phyloP scores from a whole-genome alignment of 2,797 vertebrate species.

The Tragelaphus eurycerus region DNA sequence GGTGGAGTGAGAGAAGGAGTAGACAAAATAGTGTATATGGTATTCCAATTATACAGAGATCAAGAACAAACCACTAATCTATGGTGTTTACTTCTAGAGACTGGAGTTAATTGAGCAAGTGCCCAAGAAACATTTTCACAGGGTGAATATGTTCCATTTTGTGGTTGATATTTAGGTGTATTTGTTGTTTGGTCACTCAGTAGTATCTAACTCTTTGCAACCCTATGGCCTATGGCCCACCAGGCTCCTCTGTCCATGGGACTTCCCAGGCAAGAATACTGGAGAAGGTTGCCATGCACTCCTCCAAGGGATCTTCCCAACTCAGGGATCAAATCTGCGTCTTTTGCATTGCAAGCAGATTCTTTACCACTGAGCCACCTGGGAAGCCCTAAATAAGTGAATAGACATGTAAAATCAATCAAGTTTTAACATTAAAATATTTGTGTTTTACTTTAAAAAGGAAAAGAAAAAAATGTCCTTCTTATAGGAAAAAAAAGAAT shows the following conservation, averaged over 20 bases:
- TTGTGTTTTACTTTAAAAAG: background rate
- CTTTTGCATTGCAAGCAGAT: background rate
- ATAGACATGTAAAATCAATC: background rate
- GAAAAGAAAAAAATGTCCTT: background rate
- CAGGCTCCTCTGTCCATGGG: background rate
- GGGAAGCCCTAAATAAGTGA: background rate
- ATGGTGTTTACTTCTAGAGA: background rate
- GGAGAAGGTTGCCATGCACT: background rate
- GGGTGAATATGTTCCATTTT: rapidly evolving
- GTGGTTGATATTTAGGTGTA: background rate
- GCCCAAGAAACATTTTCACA: no score
- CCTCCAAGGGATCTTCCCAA: background rate
- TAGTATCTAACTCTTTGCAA: background rate
- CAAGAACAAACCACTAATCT: background rate
- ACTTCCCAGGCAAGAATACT: background rate
- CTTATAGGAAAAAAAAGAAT: background rate
- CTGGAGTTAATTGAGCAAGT: background rate
- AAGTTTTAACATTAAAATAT: background rate
- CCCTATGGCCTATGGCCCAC: background rate
- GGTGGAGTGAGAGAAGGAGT: background rate
- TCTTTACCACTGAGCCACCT: background rate
- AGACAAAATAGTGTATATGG: rapidly evolving
- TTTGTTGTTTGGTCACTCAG: background rate
- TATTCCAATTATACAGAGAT: background rate
- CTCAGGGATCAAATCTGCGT: background rate